Percentiles rank a stretch among this genome's conserved stretches.
Evolutionary conservation across 2,113 vertebrate species (phyloP).

Genomic region (Raja brachyura): DNA sequence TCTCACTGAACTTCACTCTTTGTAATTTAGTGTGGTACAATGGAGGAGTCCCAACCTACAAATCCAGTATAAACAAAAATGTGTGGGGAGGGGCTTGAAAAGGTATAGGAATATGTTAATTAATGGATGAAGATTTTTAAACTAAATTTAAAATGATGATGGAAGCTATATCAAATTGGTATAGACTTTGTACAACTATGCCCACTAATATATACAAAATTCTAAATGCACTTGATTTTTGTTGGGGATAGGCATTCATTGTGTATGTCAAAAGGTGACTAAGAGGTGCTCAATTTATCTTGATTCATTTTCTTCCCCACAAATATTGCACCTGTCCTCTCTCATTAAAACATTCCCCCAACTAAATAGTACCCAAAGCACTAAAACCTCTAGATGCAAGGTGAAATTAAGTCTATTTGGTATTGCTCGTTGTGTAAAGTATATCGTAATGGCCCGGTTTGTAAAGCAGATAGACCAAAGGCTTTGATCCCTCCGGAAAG

Average conservation of each 20-base stretch:
- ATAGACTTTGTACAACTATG: background rate
- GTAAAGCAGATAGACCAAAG: constrained; percentile 60
- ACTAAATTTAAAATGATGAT: background rate
- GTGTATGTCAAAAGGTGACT: background rate
- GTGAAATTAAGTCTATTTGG: constrained; percentile 9
- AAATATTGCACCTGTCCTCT: too few relatives aligned
- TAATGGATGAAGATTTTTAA: background rate
- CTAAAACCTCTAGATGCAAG: background rate
- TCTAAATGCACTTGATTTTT: background rate
- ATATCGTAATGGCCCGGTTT: constrained; percentile 66
- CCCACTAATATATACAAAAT: background rate
- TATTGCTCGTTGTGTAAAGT: constrained; percentile 50
- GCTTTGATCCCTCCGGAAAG: constrained; percentile 63
- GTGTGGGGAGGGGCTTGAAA: background rate
- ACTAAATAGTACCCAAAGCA: background rate
- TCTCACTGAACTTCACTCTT: too few relatives aligned
- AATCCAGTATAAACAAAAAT: background rate
- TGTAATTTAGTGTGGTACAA: background rate
- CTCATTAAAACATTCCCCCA: background rate
- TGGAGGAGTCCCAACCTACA: background rate
- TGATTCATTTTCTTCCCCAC: background rate
- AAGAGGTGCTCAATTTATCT: background rate
- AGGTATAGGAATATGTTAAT: background rate
- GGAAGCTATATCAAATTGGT: background rate
- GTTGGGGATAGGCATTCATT: background rate